These are phyloP conservation scores for Polydesmus complanatus DNA, from an alignment of 2,888 invertebrate species.

Conservation along the genomic window DNA sequence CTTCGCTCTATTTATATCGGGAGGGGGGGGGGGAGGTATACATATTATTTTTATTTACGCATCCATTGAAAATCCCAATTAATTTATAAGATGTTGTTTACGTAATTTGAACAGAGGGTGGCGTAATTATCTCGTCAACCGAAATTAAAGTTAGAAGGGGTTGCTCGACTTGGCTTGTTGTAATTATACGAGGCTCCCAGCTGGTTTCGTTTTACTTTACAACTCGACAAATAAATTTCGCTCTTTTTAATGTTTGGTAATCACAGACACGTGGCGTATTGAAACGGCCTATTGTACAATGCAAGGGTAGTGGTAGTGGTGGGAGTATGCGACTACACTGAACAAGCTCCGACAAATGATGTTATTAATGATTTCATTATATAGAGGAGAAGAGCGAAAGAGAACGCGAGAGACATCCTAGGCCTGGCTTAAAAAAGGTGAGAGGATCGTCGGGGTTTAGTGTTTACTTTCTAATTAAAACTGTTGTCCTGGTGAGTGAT, in stretches of 20 bases:
- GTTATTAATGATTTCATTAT: not conserved
- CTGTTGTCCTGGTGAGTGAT: not conserved
- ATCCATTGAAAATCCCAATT: not conserved
- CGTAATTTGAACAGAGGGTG: not conserved
- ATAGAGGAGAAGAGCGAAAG: too few species aligned
- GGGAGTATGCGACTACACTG: too few species aligned
- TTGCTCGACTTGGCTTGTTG: not conserved
- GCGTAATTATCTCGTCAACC: not conserved
- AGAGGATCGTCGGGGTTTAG: not conserved
- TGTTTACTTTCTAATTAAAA: not conserved
- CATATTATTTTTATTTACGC: not conserved
- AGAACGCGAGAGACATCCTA: not conserved
- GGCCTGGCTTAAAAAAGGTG: not conserved
- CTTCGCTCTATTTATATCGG: not conserved
- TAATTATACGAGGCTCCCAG: not conserved
- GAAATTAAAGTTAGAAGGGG: not conserved
- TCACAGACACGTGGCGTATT: not conserved
- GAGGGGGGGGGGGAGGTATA: not conserved
- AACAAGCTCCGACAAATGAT: too few species aligned
- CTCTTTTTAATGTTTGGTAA: not conserved
- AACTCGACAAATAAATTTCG: not conserved
- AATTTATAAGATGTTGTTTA: not conserved
- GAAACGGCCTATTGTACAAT: not conserved
- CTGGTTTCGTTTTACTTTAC: not conserved
- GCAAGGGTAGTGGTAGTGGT: not conserved